Evolutionary conservation across 1,140 invertebrate species (phyloP).

Genomic region (Contarinia nasturtii): DNA sequence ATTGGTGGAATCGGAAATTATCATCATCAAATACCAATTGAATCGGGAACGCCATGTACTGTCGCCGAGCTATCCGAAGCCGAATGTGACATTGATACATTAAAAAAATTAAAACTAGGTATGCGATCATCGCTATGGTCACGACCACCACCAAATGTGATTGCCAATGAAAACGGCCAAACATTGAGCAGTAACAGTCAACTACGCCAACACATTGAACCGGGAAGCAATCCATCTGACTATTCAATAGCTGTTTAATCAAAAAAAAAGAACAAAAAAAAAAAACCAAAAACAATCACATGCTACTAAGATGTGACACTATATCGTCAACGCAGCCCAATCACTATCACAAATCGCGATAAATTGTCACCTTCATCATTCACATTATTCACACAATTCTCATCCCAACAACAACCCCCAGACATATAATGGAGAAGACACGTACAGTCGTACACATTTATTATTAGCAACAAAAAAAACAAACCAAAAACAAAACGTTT

Average conservation of each 20-base stretch:
- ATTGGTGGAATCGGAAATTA: constrained; percentile 8
- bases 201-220: constrained; percentile 11
- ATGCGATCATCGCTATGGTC: constrained; percentile 52
- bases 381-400: too few relatives aligned
- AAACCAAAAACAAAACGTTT: too few relatives aligned
- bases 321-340: too few relatives aligned
- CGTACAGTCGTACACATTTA: too few relatives aligned
- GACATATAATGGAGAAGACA: too few relatives aligned
- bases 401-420: too few relatives aligned
- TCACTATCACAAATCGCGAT: too few relatives aligned
- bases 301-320: too few relatives aligned
- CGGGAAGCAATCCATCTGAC: constrained; percentile 26
- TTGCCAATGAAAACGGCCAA: constrained; percentile 30
- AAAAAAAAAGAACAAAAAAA: background rate
- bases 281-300: background rate
- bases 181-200: constrained; percentile 9
- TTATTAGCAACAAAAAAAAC: too few relatives aligned
- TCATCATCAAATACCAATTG: constrained; percentile 12
- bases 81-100: constrained; percentile 54
- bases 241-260: constrained; percentile 39
- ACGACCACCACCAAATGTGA: constrained; percentile 34
- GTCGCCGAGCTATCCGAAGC: constrained; percentile 42
- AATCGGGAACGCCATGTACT: constrained; percentile 20
- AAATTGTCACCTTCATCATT: too few relatives aligned
- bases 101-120: constrained; percentile 53